phyloP scores from a whole-genome alignment of 2,113 vertebrate genomes.

The Promerops cafer region DNA sequence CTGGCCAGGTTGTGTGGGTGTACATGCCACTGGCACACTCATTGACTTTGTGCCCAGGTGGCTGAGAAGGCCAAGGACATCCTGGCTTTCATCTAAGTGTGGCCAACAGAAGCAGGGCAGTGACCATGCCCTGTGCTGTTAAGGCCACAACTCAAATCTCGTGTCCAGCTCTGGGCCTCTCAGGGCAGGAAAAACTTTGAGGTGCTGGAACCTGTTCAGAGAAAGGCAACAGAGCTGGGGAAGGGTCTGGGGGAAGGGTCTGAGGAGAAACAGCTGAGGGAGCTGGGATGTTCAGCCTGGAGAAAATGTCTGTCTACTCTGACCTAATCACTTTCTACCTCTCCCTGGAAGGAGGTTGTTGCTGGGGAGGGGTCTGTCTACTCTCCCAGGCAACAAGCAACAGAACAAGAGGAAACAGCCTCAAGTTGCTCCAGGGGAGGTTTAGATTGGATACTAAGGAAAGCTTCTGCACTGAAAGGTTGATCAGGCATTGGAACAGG shows the following conservation, averaged over 20 bases:
- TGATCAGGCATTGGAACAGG: not conserved
- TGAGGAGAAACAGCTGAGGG: not conserved
- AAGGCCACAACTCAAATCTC: not conserved
- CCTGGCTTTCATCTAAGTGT: not conserved
- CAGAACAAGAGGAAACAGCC: not conserved
- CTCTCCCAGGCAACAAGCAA: too few species aligned
- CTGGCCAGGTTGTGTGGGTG: not conserved
- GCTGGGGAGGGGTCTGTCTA: not conserved
- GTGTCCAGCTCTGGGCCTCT: not conserved
- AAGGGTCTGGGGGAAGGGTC: too few species aligned
- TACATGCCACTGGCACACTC: accelerated
- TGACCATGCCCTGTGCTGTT: not conserved
- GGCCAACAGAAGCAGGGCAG: not conserved
- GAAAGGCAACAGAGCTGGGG: not conserved
- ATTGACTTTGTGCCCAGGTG: not conserved
- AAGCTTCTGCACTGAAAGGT: not conserved
- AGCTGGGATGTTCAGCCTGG: not conserved
- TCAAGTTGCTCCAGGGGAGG: not conserved
- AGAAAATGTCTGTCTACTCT: too few species aligned
- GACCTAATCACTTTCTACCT: too few species aligned
- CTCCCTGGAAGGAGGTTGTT: not conserved
- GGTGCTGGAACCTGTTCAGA: not conserved
- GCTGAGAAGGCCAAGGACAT: not conserved
- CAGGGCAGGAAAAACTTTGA: too few species aligned
- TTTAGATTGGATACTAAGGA: not conserved